Evolutionary conservation across 1,140 invertebrate genomes (phyloP).

Genomic region (Aphidius ervi): DNA sequence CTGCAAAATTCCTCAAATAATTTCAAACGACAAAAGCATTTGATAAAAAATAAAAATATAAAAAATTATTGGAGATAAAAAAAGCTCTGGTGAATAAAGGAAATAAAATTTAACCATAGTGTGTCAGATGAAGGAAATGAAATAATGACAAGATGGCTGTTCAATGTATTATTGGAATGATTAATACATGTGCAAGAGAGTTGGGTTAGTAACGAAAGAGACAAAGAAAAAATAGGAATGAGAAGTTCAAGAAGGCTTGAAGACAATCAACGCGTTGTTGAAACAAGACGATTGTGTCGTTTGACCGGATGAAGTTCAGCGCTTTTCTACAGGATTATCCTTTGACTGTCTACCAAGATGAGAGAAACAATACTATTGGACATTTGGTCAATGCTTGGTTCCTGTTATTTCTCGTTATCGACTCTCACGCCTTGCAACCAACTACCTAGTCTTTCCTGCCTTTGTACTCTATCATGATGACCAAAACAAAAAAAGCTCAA

Average conservation of each 20-base stretch:
- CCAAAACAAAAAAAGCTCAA: not conserved
- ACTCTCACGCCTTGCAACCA: constrained; percentile 28
- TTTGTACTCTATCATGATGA: constrained; percentile 14
- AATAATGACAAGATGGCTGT: no score
- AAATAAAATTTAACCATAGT: no score
- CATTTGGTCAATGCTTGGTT: not conserved
- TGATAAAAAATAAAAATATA: no score
- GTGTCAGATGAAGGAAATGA: no score
- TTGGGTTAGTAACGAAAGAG: not conserved
- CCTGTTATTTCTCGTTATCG: constrained; percentile 33
- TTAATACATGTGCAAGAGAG: not conserved
- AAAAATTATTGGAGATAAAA: no score
- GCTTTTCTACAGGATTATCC: constrained; percentile 26
- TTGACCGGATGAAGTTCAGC: constrained; percentile 24
- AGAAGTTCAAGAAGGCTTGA: not conserved
- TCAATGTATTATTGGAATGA: no score
- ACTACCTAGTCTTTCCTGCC: constrained; percentile 16
- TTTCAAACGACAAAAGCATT: no score
- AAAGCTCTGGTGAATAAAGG: no score
- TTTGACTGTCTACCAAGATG: constrained; percentile 28
- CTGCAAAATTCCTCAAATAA: no score
- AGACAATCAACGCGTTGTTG: constrained; percentile 17
- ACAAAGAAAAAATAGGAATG: no score
- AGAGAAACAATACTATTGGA: constrained; percentile 28
- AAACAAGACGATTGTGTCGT: constrained; percentile 24